Conservation (phyloP, 2,888 invertebrate species). For the Saturnia japonica region DNA sequence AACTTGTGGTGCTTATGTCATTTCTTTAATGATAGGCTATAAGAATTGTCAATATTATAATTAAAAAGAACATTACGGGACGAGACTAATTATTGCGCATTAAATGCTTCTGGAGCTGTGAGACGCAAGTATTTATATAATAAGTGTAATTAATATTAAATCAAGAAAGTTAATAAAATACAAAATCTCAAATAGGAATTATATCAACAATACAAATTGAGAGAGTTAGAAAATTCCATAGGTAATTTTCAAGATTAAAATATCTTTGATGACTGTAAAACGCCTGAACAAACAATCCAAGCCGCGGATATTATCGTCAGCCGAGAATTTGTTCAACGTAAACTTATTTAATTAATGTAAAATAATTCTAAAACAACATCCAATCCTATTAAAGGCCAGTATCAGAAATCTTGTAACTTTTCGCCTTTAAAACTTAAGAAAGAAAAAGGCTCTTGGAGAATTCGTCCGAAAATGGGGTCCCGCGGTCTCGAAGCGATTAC, state of each 20-base stretch:
- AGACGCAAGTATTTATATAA: too few species aligned
- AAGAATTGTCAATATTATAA: too few species aligned
- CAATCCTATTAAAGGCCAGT: constrained; percentile 69
- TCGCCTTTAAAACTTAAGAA: constrained; percentile 65
- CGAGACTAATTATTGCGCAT: too few species aligned
- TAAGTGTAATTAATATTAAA: too few species aligned
- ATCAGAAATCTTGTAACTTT: constrained; percentile 73
- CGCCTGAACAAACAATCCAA: constrained; percentile 34
- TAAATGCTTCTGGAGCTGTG: too few species aligned
- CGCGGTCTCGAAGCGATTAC: constrained; percentile 68
- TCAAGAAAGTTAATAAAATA: too few species aligned
- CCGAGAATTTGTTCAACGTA: constrained; percentile 44
- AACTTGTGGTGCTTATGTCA: too few species aligned
- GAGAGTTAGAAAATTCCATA: not conserved
- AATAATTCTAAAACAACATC: constrained; percentile 66
- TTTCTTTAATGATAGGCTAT: too few species aligned
- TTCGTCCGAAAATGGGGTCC: constrained; percentile 73
- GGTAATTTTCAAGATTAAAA: constrained; percentile 13
- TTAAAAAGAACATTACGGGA: too few species aligned
- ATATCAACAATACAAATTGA: not conserved
- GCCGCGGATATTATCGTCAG: constrained; percentile 43
- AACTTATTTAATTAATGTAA: constrained; percentile 69
- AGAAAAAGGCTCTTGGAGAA: constrained; percentile 73
- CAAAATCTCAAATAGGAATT: too few species aligned
- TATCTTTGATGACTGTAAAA: constrained; percentile 25